Evolutionary conservation across 2,888 invertebrate species (phyloP), one percentile per base, ranked within the genome.

Genomic region (Cataglyphis rosenhaueri): DNA sequence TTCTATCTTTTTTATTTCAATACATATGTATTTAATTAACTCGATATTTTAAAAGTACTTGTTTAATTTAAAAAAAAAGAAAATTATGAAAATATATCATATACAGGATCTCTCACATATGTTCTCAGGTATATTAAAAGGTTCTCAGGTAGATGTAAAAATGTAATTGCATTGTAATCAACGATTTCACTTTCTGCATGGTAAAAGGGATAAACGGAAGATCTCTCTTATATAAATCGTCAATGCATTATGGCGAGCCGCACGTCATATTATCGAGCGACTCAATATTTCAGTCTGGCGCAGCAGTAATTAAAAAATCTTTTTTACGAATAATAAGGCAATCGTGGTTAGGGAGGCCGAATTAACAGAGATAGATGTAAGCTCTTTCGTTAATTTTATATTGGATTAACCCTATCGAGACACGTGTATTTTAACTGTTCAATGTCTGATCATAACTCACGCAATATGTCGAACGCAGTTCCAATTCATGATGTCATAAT

Each of bases 291-390:
- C 59, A 78, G 78, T 78, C 71, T 78, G 41, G 76, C 57, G 21
- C 52, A 55, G 55, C n/a, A 32, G 59, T 78, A 78, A 78, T 70
- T 44, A 78, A 78, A 78, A 78, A 78, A 78, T 78, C 71, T 59
- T 70, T 78, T 78, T 78, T 70, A 48, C 59, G 70, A 78, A 78
- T 59, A 78, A 68, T 78, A 70, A 70, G 70, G 32, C 71, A 35
- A 3, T 59, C 29, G 4, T 44, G 78, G 59, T 70, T 70, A 38
- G 59, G 62, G 57, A 25, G 35, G 29, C 18, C 9, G 68, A 44
- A 78, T 70, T 78, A 78, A 78, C 35, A 59, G 44, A 41, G 25
- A 65, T 66, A 57, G 41, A 41, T 29, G 57, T 12, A 25, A 68
- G 57, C 78, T 48, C 59, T 78, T 44, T 44, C 70, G n/a, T 59